Evolutionary conservation across 2,797 vertebrate genomes (phyloP).

Genomic region (Melanotaenia parkinsoni): DNA sequence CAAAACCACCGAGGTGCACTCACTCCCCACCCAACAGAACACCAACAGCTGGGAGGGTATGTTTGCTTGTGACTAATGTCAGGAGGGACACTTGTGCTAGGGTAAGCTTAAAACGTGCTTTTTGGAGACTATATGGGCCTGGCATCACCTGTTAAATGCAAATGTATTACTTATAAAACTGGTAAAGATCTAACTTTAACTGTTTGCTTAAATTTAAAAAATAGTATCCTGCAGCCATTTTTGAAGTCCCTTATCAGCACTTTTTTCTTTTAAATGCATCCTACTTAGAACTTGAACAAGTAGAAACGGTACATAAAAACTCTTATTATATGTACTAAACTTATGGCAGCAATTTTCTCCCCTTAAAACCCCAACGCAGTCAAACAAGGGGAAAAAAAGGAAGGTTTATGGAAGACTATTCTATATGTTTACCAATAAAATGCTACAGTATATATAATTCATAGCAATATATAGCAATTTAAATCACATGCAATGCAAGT

Average conservation of each 20-base stretch:
- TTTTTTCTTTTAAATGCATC: not conserved
- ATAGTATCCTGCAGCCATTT: not conserved
- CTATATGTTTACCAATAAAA: too few relatives aligned
- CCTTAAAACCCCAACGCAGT: too few relatives aligned
- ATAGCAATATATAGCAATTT: too few relatives aligned
- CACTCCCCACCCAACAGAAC: not conserved
- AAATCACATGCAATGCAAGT: too few relatives aligned
- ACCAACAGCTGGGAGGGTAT: conserved; percentile 5
- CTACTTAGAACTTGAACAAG: not conserved
- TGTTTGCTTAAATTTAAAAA: not conserved
- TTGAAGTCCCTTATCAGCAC: not conserved
- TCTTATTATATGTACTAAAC: too few relatives aligned
- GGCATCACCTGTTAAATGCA: not conserved
- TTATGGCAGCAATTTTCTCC: too few relatives aligned
- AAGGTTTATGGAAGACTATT: too few relatives aligned
- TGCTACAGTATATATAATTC: too few relatives aligned
- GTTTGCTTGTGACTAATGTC: conserved; percentile 27
- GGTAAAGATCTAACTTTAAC: not conserved
- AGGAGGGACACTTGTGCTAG: conserved; percentile 15
- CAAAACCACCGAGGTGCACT: conserved; percentile 57
- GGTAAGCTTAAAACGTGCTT: not conserved
- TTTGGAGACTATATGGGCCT: not conserved
- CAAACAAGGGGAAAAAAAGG: too few relatives aligned
- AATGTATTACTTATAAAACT: fast-evolving
- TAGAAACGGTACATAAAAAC: not conserved